phyloP scores from a whole-genome alignment of 1,140 invertebrate genomes.

The Phymastichus coffea region DNA sequence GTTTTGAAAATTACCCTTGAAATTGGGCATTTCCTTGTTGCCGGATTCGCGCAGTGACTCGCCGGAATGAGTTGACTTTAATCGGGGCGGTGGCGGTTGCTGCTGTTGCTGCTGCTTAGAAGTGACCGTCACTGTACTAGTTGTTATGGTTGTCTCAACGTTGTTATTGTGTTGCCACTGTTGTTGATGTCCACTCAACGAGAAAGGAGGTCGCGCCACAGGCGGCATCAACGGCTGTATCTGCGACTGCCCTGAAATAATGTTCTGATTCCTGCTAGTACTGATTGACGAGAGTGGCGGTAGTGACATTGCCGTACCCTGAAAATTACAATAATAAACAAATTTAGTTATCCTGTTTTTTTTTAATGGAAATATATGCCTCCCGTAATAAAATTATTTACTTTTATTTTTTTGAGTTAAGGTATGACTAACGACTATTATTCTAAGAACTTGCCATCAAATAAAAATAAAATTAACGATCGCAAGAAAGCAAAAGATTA shows the following conservation, averaged over 20 bases:
- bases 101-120: slow-evolving; percentile 40
- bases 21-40: slow-evolving; percentile 56
- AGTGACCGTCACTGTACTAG: no score
- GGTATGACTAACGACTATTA: no score
- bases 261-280: slow-evolving; percentile 42
- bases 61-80: slow-evolving; percentile 42
- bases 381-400: no score
- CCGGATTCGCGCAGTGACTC: slow-evolving; percentile 51
- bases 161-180: slow-evolving; percentile 33
- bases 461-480: no score
- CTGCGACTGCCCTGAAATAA: slow-evolving; percentile 43
- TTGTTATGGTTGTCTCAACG: slow-evolving; percentile 35
- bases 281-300: slow-evolving; percentile 36
- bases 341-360: no score
- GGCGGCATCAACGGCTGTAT: slow-evolving; percentile 38
- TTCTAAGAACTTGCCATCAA: no score
- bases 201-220: slow-evolving; percentile 31
- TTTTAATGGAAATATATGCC: no score
- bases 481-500: not conserved
- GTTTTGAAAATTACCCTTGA: slow-evolving; percentile 52
- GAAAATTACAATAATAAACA: no score
- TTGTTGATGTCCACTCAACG: no score
- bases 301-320: slow-evolving; percentile 27
- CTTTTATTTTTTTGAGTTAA: no score
- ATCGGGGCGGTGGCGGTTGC: slow-evolving; percentile 42